A percentile compares a stretch with the other conserved stretches of the same genome.
Conservation (phyloP, 2,888 invertebrate species). For the Cheiracanthium punctorium region DNA sequence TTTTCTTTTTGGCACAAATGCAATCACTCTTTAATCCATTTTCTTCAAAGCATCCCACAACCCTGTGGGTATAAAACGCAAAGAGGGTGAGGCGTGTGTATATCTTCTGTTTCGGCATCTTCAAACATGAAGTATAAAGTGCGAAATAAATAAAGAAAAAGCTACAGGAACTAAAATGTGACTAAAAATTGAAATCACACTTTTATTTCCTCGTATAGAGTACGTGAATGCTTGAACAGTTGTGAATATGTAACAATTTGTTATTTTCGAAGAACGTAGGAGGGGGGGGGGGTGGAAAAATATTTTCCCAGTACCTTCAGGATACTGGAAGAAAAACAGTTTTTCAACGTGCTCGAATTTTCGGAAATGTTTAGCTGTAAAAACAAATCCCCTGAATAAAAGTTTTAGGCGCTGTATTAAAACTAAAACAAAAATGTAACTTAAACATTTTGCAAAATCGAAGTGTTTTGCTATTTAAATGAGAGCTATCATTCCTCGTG, state of each 20-base stretch:
- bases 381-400: too few species aligned
- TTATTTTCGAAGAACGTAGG: too few species aligned
- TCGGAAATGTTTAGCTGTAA: too few species aligned
- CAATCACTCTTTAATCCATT: not conserved
- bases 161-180: not conserved
- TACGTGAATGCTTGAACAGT: not conserved
- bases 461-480: not conserved
- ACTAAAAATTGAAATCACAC: not conserved
- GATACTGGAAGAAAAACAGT: too few species aligned
- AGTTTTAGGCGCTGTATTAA: too few species aligned
- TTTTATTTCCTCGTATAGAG: not conserved
- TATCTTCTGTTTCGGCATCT: not conserved
- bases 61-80: not conserved
- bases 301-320: too few species aligned
- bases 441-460: not conserved
- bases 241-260: not conserved
- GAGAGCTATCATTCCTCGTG: not conserved
- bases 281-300: too few species aligned
- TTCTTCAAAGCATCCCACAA: not conserved
- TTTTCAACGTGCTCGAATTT: too few species aligned
- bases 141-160: not conserved
- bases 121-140: not conserved
- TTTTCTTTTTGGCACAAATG: not conserved
- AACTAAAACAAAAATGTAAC: too few species aligned
- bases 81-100: not conserved